Conservation (phyloP, 2,113 vertebrate genomes). For the cat (Felis catus) region DNA sequence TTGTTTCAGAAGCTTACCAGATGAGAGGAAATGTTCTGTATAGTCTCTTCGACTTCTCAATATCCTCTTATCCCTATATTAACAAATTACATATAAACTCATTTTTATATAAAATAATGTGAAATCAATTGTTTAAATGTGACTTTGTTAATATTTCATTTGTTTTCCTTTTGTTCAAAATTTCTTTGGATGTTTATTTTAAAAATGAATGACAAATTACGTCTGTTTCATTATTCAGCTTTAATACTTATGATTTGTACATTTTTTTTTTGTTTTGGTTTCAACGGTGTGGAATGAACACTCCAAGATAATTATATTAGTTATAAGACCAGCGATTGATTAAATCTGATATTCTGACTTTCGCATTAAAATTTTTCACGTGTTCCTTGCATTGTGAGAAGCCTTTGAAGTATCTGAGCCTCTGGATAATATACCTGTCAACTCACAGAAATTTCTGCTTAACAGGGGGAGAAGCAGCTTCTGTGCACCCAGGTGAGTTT, state of each 20-base stretch:
- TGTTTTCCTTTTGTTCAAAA: background rate
- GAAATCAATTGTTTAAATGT: background rate
- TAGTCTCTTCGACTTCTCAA: background rate
- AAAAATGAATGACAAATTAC: background rate
- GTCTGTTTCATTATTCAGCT: background rate
- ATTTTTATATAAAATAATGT: background rate
- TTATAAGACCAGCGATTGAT: background rate
- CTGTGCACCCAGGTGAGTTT: background rate
- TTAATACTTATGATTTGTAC: background rate
- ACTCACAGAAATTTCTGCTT: background rate
- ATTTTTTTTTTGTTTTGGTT: background rate
- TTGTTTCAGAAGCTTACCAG: background rate
- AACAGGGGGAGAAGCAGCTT: background rate
- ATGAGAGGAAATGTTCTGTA: background rate
- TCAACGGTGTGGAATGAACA: background rate
- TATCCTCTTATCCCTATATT: background rate
- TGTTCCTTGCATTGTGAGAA: background rate
- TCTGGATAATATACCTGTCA: background rate
- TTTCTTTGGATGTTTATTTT: background rate
- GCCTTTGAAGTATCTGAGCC: slow-evolving; percentile 11
- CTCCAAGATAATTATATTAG: background rate
- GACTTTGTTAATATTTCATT: background rate
- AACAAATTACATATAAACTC: background rate
- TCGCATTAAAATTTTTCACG: slow-evolving; percentile 13
- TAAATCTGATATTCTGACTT: background rate